Percentiles rank a stretch among this genome's conserved stretches.
phyloP scores from a whole-genome alignment of 1,140 invertebrate species.

The Apis dorsata region DNA sequence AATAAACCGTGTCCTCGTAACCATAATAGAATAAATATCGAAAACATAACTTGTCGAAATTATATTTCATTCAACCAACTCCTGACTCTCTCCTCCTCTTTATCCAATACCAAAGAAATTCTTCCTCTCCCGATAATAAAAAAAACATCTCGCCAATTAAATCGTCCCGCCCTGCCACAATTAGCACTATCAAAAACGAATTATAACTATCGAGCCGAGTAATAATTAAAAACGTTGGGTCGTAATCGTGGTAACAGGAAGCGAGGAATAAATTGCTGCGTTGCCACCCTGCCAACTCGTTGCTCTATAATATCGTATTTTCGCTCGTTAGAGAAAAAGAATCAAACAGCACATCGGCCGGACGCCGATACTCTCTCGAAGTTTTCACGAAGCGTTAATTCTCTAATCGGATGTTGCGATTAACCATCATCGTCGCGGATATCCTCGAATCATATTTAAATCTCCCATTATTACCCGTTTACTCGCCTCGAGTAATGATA shows the following conservation, averaged over 20 bases:
- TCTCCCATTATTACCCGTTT: neutral
- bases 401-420: constrained; percentile 2
- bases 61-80: too few species aligned
- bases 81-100: too few species aligned
- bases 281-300: constrained; percentile 33
- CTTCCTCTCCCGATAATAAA: too few species aligned
- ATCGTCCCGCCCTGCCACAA: too few species aligned
- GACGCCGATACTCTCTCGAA: neutral
- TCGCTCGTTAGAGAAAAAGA: neutral
- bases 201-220: neutral
- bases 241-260: neutral
- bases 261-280: constrained; percentile 28
- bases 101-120: too few species aligned
- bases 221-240: constrained; percentile 14
- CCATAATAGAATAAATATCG: too few species aligned
- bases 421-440: neutral
- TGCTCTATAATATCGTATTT: constrained; percentile 10
- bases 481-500: neutral
- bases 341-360: neutral
- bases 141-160: too few species aligned
- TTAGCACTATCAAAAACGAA: too few species aligned
- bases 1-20: too few species aligned
- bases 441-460: neutral
- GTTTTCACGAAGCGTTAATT: constrained; percentile 27
- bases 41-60: too few species aligned